Base-by-base conservation (phyloP, 2,797 vertebrate species). In the Sebastes vulpes region DNA sequence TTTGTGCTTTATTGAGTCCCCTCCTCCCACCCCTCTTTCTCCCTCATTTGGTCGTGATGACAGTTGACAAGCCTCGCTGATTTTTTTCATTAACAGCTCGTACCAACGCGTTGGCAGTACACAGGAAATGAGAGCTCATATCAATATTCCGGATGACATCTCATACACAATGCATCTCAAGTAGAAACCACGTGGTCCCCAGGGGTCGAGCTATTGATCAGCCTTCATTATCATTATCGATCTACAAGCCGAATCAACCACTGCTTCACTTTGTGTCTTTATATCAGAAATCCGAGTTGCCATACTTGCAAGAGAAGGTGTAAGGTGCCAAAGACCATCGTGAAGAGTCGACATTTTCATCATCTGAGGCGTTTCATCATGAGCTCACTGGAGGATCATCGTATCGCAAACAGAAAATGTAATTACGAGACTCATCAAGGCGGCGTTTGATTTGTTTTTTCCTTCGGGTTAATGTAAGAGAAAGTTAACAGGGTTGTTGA, bases 111-210 rank as follows among this genome's bases (percentile, higher is more conserved):
- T 73, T 25, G 61, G 65, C 46, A 70, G 58, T 57, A 56, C 65
- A 71, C 89, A 95, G 95, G 94, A 96, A 95, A 96, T 94, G 91
- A 94, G 89, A 64, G 31, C 80, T 85, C 79, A 61, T 90, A 89
- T 93, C 91, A 91, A 94, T 93, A 95, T 88, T 88, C 86, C 32
- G 38, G 72, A 72, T 80, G 88, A 84, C 86, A 65, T 81, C 73
- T 70, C 67, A 54, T 83, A 79, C 86, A 85, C 84, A 81, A 81
- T 83, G 88, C 83, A 88, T 90, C 70, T 81, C 79, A 88, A 90
- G 77, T 46, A 83, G 72, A 70, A 72, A 25, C 35, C 75, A 32
- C 16, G 29, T 5, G 58, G 54, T 64, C 85, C 66, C 61, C 5
- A 2, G 72, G 57, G 73, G 46, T 1, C 12, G 31, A 21, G 31